phyloP scores from a whole-genome alignment of 2,113 vertebrate genomes.

The Limnothrissa miodon region DNA sequence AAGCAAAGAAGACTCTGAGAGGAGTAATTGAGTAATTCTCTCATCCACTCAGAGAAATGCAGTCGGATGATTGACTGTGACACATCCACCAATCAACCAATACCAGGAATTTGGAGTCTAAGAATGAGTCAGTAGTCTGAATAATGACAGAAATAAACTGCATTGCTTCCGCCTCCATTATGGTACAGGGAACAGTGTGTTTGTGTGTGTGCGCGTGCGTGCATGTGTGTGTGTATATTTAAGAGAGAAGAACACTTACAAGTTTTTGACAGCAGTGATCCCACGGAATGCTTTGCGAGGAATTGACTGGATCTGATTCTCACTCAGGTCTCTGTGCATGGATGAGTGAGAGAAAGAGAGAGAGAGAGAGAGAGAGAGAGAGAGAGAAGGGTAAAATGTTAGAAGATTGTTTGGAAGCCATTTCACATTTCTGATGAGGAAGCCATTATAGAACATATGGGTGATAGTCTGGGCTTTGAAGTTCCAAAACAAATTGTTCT shows the following conservation, averaged over 20 bases:
- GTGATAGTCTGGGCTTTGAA: slow-evolving; percentile 43
- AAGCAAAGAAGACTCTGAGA: too few relatives aligned
- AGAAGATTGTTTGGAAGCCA: slow-evolving; percentile 49
- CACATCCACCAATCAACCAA: background rate
- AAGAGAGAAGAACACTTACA: slow-evolving; percentile 76
- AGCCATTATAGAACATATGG: slow-evolving; percentile 34
- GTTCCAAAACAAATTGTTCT: slow-evolving; percentile 48
- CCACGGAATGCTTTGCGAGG: slow-evolving; percentile 97
- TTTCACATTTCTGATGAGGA: slow-evolving; percentile 39
- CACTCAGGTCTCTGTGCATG: slow-evolving; percentile 88
- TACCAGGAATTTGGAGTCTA: background rate
- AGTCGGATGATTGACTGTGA: background rate
- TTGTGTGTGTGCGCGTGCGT: too few relatives aligned
- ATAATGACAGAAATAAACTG: background rate
- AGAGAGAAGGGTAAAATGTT: slow-evolving; percentile 40
- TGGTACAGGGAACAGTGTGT: background rate
- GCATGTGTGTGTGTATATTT: too few relatives aligned
- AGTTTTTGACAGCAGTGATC: slow-evolving; percentile 92
- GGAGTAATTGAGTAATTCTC: too few relatives aligned
- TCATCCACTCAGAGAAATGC: background rate
- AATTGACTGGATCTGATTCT: slow-evolving; percentile 98
- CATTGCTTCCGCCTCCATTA: background rate
- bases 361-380: background rate
- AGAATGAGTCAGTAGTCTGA: background rate
- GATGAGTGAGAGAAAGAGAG: slow-evolving; percentile 32